Base-by-base conservation (phyloP, 1,140 invertebrate species). In the Arion vulgaris region DNA sequence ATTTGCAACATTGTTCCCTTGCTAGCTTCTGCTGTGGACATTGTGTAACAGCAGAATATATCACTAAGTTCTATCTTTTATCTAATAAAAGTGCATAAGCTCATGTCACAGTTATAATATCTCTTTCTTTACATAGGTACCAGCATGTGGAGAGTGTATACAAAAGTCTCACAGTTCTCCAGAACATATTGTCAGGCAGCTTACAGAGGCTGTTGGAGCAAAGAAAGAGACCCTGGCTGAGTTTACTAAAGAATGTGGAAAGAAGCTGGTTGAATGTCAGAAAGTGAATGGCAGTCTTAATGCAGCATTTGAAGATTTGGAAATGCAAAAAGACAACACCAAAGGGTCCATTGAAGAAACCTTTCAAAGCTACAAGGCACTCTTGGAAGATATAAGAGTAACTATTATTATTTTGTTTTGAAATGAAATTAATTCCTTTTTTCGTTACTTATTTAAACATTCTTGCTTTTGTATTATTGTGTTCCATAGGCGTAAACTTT, bases 91-190 rank as follows among this genome's bases (percentile, higher is more conserved):
- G 41, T 7, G 15, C 41, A 45, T 45, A 7, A 45, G 5, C 41
- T 45, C 41, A 45, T 45, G 41, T 45, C 41, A 45, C 5, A 57
- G 23, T 15, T 57, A 4, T 57, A n/a, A n/a, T n/a, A n/a, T n/a
- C n/a, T n/a, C n/a, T 23, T 11, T 57, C 53, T 23, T 23, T 23
- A 57, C 28, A 71, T 32, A 73, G 75, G 34, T 80, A 32, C 71
- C 77, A 73, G 79, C 83, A 83, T 28, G 78, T 89, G 89, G 94
- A 96, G 38, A 95, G 96, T 0, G 96, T 98, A 23, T 99, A 94
- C 97, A 97, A 88, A 97, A 99, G 89, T 99, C 97, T 0, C 98
- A 99, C 82, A 86, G 85, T 68, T 86, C 82, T 96, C 91, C 94
- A 92, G 95, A 96, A 0, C 95, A 95, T 72, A 94, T 95, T 2